Evolutionary conservation across 53 echinoderm and acorn worm genomes (phyloP).

Genomic region (Luidia sarsii): DNA sequence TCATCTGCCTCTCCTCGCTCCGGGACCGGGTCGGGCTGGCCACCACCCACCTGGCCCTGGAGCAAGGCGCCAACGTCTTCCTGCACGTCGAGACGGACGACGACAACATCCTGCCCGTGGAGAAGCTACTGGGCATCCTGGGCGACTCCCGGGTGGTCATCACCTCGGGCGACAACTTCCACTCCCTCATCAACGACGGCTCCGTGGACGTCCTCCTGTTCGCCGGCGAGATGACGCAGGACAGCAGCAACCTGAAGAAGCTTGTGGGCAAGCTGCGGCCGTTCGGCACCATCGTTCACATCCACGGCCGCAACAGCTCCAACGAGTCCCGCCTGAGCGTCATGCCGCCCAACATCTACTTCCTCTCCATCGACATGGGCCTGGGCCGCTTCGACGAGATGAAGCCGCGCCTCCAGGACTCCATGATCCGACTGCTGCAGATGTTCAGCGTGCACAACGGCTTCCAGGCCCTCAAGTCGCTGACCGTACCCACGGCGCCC

Average conservation of each 20-base stretch:
- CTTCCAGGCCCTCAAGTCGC: constrained; percentile 91
- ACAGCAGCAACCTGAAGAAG: constrained; percentile 73
- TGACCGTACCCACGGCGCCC: constrained; percentile 91
- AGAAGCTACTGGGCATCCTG: constrained; percentile 90
- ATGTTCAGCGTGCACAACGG: constrained; percentile 97
- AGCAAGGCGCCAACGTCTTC: constrained; percentile 94
- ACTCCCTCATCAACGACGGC: constrained; percentile 85
- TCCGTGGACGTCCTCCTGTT: constrained; percentile 93
- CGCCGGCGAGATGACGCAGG: constrained; percentile 92
- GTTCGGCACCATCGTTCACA: constrained; percentile 96
- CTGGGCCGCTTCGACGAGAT: constrained; percentile 85
- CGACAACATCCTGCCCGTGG: constrained; percentile 89
- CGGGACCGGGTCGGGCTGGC: constrained; percentile 93
- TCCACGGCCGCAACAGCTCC: constrained; percentile 73
- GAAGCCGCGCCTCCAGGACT: constrained; percentile 88
- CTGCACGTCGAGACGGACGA: constrained; percentile 93
- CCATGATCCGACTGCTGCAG: constrained; percentile 90
- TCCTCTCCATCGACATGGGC: constrained; percentile 92
- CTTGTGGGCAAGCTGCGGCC: constrained; percentile 87
- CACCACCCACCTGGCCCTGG: constrained; percentile 91
- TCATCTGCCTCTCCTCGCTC: constrained; percentile 84
- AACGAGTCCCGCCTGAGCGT: constrained; percentile 75
- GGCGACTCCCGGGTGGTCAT: constrained; percentile 94
- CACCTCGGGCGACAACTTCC: constrained; percentile 91
- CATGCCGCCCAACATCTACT: constrained; percentile 91